phyloP scores from a whole-genome alignment of 2,113 vertebrate genomes.

The Lynx canadensis region DNA sequence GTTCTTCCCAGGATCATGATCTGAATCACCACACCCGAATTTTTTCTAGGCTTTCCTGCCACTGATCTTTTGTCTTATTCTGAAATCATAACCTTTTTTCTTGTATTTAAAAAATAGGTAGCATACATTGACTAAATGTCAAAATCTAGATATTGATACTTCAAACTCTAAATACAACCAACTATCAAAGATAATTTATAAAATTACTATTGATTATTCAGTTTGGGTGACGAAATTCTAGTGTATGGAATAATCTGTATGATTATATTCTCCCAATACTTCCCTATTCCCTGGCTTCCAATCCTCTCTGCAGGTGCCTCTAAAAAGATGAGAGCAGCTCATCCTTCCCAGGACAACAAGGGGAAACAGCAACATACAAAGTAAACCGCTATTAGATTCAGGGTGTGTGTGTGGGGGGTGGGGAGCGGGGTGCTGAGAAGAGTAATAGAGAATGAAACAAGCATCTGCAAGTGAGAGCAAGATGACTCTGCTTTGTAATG shows the following conservation, averaged over 20 bases:
- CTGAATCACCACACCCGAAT: background rate
- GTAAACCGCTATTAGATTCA: background rate
- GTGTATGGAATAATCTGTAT: background rate
- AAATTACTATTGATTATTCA: background rate
- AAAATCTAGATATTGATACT: background rate
- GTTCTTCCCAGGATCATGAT: background rate
- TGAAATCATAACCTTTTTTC: background rate
- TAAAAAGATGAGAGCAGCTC: background rate
- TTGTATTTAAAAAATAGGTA: background rate
- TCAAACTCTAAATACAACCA: background rate
- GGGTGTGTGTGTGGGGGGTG: too few relatives aligned
- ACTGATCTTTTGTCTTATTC: background rate
- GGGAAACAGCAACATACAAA: background rate
- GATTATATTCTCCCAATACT: background rate
- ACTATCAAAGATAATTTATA: background rate
- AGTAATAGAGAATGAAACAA: background rate
- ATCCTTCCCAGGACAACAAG: background rate
- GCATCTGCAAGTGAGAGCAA: background rate
- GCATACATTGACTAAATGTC: background rate
- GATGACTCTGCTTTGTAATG: background rate
- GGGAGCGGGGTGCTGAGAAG: background rate
- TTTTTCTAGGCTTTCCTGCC: background rate
- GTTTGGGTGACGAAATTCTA: background rate
- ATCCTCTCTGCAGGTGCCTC: background rate
- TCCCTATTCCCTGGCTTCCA: background rate